phyloP scores from a whole-genome alignment of 2,113 vertebrate species.

The Raphicerus campestris region DNA sequence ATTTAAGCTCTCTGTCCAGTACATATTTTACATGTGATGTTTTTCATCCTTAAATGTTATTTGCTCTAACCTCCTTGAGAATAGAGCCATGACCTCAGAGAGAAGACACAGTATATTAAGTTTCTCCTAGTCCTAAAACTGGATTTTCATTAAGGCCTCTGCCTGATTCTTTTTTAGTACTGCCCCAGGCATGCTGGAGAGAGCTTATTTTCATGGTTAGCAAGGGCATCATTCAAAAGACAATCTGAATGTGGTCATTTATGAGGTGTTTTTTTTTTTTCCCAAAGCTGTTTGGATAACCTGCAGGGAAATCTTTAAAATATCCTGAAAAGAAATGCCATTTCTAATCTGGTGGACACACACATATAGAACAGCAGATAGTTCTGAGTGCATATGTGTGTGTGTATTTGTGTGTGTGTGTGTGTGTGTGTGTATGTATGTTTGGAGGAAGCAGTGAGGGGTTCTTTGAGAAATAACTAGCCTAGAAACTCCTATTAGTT shows the following conservation, averaged over 20 bases:
- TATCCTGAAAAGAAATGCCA: not conserved
- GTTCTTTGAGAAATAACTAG: not conserved
- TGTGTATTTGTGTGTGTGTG: too few species aligned
- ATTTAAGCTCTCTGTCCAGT: not conserved
- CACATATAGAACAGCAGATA: not conserved
- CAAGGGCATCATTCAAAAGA: slow-evolving; percentile 51
- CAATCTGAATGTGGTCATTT: slow-evolving; percentile 48
- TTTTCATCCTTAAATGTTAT: not conserved
- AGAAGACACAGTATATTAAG: slow-evolving; percentile 38
- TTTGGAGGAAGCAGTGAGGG: not conserved
- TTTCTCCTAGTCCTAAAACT: slow-evolving; percentile 12
- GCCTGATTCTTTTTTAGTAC: slow-evolving; percentile 38
- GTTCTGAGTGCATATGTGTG: not conserved
- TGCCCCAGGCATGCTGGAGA: not conserved
- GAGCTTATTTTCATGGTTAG: slow-evolving; percentile 45
- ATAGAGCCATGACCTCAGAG: not conserved
- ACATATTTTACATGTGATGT: not conserved
- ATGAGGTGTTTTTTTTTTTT: not conserved
- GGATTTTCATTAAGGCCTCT: slow-evolving; percentile 46
- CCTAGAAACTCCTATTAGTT: not conserved
- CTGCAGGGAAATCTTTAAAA: slow-evolving; percentile 46
- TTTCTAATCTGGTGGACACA: not conserved
- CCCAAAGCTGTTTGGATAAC: not conserved
- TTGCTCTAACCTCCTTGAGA: not conserved
- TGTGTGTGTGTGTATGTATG: not conserved